A percentile compares a stretch with the other conserved stretches of the same genome.
phyloP scores from a whole-genome alignment of 1,140 invertebrate species.

The Harpegnathos saltator region DNA sequence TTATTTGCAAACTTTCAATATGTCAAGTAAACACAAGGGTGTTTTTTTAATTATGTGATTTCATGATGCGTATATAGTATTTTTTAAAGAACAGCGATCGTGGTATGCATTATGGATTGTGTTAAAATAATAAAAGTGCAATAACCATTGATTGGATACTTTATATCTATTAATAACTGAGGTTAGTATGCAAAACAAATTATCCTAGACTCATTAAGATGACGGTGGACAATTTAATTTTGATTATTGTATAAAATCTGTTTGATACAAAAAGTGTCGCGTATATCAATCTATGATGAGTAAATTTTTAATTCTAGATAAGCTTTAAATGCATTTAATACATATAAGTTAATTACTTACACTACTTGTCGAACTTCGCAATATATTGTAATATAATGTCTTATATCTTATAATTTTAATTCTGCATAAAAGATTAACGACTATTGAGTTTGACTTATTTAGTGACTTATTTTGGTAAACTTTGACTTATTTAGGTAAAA shows the following conservation, averaged over 20 bases:
- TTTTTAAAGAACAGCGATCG: background rate
- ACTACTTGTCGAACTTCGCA: background rate
- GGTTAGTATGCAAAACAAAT: conserved; percentile 28
- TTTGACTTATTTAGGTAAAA: conserved; percentile 25
- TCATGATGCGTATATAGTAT: background rate
- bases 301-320: background rate
- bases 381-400: background rate
- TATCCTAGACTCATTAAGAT: background rate
- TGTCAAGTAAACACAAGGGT: conserved; percentile 37
- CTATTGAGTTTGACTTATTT: background rate
- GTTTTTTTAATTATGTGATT: conserved; percentile 13
- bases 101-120: background rate
- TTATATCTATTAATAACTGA: conserved; percentile 5
- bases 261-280: background rate
- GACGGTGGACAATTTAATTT: background rate
- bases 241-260: background rate
- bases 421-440: background rate
- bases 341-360: background rate
- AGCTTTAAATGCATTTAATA: background rate
- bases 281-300: background rate
- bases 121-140: conserved; percentile 26
- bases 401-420: conserved; percentile 10
- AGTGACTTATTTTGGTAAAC: too few relatives aligned
- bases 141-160: conserved; percentile 6
- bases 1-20: conserved; percentile 64